phyloP scores from a whole-genome alignment of 1,140 invertebrate species.

The Plectrocnemia conspersa region DNA sequence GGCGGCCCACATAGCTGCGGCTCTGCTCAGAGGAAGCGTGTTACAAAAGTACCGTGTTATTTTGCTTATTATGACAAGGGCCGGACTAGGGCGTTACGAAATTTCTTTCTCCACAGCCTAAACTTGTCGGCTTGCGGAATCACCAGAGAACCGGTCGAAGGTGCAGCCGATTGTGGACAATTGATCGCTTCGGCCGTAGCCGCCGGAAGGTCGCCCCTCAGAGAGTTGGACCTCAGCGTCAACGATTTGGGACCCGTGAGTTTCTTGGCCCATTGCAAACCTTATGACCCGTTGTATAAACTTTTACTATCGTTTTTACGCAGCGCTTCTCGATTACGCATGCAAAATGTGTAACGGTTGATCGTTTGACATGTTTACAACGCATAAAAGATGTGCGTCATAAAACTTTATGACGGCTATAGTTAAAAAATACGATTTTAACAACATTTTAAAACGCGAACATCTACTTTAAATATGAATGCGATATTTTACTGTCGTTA shows the following conservation, averaged over 20 bases:
- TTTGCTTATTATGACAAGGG: not conserved
- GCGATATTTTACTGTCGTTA: too few species aligned
- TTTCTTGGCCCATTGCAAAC: not conserved
- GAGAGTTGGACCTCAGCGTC: conserved; percentile 30
- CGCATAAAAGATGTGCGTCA: too few species aligned
- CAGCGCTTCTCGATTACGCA: too few species aligned
- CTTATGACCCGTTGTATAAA: not conserved
- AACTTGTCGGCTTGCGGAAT: conserved; percentile 31
- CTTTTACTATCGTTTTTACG: too few species aligned
- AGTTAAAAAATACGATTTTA: too few species aligned
- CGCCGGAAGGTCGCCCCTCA: conserved; percentile 25
- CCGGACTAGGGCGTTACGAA: not conserved
- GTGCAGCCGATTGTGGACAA: conserved; percentile 22
- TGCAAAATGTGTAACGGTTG: too few species aligned
- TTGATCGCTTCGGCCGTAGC: conserved; percentile 30
- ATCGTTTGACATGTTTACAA: too few species aligned
- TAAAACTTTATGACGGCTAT: too few species aligned
- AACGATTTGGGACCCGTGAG: conserved; percentile 30
- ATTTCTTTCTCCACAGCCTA: conserved; percentile 17
- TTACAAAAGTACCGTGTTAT: conserved; percentile 42
- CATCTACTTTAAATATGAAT: too few species aligned
- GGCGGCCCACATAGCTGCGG: conserved; percentile 43
- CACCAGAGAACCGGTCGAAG: conserved; percentile 16
- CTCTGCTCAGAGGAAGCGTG: conserved; percentile 48
- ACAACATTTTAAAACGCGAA: too few species aligned